Conservation (phyloP, 2,113 vertebrate species). For the Planiliza haematocheilus region DNA sequence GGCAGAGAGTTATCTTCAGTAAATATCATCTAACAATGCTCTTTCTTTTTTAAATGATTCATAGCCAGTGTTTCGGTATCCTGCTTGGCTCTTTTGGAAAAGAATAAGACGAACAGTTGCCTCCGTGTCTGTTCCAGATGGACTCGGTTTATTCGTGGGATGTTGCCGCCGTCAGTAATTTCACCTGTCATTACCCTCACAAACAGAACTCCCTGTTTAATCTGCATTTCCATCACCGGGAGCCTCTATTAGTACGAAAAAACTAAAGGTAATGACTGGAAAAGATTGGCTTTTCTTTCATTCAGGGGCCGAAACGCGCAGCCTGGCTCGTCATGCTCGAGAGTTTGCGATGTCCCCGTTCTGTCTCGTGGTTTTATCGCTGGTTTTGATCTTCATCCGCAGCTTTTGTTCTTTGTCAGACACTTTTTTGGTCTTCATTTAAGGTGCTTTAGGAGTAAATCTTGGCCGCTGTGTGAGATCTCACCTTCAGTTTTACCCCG, state of each 20-base stretch:
- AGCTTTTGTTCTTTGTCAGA: constrained; percentile 47
- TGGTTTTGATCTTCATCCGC: constrained; percentile 32
- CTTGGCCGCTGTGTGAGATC: constrained; percentile 3
- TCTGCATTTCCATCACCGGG: constrained; percentile 40
- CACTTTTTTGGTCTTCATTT: constrained; percentile 47
- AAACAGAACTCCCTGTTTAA: constrained; percentile 55
- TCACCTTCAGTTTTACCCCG: constrained; percentile 1
- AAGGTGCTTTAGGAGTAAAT: constrained; percentile 36
- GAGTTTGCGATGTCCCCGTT: constrained; percentile 16
- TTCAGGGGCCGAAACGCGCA: constrained; percentile 8
- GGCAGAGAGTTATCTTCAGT: constrained; percentile 35
- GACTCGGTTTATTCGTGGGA: constrained; percentile 11
- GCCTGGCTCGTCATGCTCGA: constrained; percentile 7
- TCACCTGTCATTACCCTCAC: constrained; percentile 72
- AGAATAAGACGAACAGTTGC: neutral
- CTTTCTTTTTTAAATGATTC: constrained; percentile 44
- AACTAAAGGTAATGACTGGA: constrained; percentile 49
- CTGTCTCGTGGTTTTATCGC: constrained; percentile 43
- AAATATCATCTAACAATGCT: constrained; percentile 40
- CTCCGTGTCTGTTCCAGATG: constrained; percentile 16
- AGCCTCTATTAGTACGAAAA: constrained; percentile 27
- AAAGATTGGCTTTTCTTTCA: constrained; percentile 39
- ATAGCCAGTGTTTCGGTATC: constrained; percentile 5
- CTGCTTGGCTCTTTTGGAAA: constrained; percentile 12
- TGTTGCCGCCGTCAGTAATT: constrained; percentile 52